Base-by-base conservation (phyloP, 2,888 invertebrate genomes). In the Phaedon cochleariae region DNA sequence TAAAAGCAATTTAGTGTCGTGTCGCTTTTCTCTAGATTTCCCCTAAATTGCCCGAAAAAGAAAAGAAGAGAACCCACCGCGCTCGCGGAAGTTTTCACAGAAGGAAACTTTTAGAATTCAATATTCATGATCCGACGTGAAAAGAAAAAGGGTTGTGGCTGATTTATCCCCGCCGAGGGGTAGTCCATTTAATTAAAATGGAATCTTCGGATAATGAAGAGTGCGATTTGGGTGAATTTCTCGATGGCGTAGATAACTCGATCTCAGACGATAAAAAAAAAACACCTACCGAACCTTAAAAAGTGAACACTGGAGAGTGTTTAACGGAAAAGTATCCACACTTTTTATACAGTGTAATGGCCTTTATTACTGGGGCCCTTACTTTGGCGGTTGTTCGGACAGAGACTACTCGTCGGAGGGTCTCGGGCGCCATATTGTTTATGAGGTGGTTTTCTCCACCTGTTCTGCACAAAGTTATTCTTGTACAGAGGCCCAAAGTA, bases 1-100 rank as follows among this genome's bases (percentile, higher is more conserved):
- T 82, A 82, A 81, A 82, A 80, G 78, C 81, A 82, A 81, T 82
- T 82, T 81, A 76, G 73, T 73, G 72, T 70, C 74, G 75, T 77
- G 79, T 77, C 77, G 75, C 76, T 67, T 77, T 74, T 71, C 76
- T 71, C 65, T 71, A 75, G 79, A 78, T 78, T 80, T 79, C 74
- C 77, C 78, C 75, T 76, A 78, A 79, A 79, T 78, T 75, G 75
- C 70, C 73, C 69, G 59, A 61, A 70, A 69, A 72, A 73, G 71
- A 72, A 70, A 70, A 62, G 64, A 61, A 54, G 55, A 55, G n/a
- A 63, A 63, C 55, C 59, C 59, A 37, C 59, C 65, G 64, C 58
- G 41, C 15, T 41, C 63, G 59, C 62, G 67, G 74, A 77, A 76
- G 72, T 77, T 76, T 74, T 70, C 73, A 63, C 74, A 71, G 66